phyloP scores from a whole-genome alignment of 2,797 vertebrate genomes.

The Sebastes vulpes region DNA sequence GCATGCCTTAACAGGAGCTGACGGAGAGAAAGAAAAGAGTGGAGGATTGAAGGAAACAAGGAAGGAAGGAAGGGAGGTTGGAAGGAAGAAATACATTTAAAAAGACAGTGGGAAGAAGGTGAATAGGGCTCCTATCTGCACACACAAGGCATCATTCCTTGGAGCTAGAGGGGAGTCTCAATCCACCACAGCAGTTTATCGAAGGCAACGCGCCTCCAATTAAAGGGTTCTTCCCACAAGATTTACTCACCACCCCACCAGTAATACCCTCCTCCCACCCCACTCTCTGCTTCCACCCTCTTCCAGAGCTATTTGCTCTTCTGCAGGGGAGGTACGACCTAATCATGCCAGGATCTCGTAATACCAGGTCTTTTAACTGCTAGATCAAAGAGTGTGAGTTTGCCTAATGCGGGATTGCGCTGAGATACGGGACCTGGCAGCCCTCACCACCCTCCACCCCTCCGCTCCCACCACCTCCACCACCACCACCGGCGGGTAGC shows the following conservation, averaged over 20 bases:
- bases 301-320: conserved; percentile 51
- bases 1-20: conserved; percentile 57
- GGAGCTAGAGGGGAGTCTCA: conserved; percentile 28
- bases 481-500: conserved; percentile 51
- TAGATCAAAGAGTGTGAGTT: conserved; percentile 75
- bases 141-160: conserved; percentile 3
- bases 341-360: conserved; percentile 59
- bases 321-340: conserved; percentile 32
- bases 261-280: neutral
- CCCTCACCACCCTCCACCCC: conserved; percentile 53
- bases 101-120: neutral
- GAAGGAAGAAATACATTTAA: neutral
- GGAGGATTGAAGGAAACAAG: conserved; percentile 11
- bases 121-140: neutral
- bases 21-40: neutral
- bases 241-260: conserved; percentile 28
- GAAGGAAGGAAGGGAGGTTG: neutral
- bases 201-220: conserved; percentile 46
- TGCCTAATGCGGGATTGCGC: conserved; percentile 68
- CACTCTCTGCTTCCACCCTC: conserved; percentile 3
- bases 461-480: conserved; percentile 17
- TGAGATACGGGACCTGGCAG: conserved; percentile 63
- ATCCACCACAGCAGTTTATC: conserved; percentile 50
- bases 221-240: conserved; percentile 48
- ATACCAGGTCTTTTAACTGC: conserved; percentile 67